Evolutionary conservation across 2,797 vertebrate genomes (phyloP), one percentile per base, ranked within the genome.

Genomic region (Smutsia temminckii): DNA sequence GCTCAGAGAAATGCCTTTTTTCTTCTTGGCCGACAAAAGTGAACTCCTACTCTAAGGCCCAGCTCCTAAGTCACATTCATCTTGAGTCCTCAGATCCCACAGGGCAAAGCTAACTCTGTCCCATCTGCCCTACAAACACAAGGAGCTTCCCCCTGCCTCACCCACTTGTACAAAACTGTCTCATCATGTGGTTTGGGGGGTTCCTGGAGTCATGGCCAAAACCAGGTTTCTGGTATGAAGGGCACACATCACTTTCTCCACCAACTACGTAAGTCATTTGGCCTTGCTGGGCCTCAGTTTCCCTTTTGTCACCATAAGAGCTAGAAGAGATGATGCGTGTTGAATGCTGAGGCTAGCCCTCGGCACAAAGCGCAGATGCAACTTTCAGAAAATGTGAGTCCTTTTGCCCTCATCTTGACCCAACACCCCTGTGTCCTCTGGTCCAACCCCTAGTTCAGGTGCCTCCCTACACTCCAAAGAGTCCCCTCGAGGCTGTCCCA

Each of bases 381-480:
- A 63, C 25, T 49, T 42, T 4, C 13, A 53, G 29, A 66, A 66
- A 72, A 59, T 3, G 8, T 40, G 59, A 37, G 4, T 9, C 23
- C 1, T 61, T 53, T 77, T 10, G 4, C 1, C 16, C 6, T 75
- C 13, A 8, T 25, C 42, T 42, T 88, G 46, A 40, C 16, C 17
- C n/a, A 13, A 13, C 9, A 18, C 10, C 29, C 9, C 71, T 40
- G 3, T 29, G 4, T 17, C 12, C 40, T 66, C 74, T 5, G 8
- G 13, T 27, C 8, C 5, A 5, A 12, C 2, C 2, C 13, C n/a
- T 40, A 37, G 5, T 5, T 69, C 21, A 46, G 17, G 5, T 3
- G 12, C 13, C 21, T 42, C 51, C 4, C n/a, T 80, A 18, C 2
- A 27, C 17, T 40, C 69, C 40, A 11, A 3, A 29, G 12, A 29